A percentile compares a stretch with the other conserved stretches of the same genome.
Conservation (phyloP, 2,113 vertebrate genomes). For the Odocoileus hemionus region DNA sequence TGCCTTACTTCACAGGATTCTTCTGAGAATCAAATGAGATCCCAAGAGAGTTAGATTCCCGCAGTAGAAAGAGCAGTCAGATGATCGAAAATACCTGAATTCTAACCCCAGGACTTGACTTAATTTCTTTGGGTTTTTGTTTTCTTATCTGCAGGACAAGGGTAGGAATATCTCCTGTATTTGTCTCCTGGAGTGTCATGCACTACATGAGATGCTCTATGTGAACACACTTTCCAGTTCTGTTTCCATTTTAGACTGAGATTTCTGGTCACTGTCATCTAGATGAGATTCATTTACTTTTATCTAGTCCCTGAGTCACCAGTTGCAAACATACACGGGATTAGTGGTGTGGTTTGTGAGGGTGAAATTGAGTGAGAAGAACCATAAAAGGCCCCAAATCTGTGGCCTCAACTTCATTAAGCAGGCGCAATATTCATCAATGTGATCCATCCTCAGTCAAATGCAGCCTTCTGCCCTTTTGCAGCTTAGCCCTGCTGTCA, state of each 20-base stretch:
- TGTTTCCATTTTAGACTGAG: background rate
- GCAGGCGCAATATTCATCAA: background rate
- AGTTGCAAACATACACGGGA: background rate
- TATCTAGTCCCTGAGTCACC: background rate
- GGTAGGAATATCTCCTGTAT: background rate
- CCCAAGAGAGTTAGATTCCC: background rate
- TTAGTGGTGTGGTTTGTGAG: conserved; percentile 7
- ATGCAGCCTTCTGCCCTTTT: conserved; percentile 41
- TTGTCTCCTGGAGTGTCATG: fast-evolving
- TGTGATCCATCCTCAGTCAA: conserved; percentile 22
- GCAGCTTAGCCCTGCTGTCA: conserved; percentile 9
- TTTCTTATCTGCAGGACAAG: background rate
- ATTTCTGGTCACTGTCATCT: background rate
- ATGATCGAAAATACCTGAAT: background rate
- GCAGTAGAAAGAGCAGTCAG: background rate
- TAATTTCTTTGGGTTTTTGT: background rate
- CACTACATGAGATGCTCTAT: fast-evolving
- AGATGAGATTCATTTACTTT: background rate
- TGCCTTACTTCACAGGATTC: background rate
- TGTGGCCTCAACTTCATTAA: conserved; percentile 31
- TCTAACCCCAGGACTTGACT: background rate
- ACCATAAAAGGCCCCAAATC: background rate
- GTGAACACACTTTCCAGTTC: background rate
- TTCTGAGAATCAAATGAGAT: background rate
- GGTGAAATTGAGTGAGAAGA: conserved; percentile 35